These are phyloP conservation scores for Peromyscus leucopus DNA, from an alignment of 2,113 vertebrate species.

Conservation along the genomic window DNA sequence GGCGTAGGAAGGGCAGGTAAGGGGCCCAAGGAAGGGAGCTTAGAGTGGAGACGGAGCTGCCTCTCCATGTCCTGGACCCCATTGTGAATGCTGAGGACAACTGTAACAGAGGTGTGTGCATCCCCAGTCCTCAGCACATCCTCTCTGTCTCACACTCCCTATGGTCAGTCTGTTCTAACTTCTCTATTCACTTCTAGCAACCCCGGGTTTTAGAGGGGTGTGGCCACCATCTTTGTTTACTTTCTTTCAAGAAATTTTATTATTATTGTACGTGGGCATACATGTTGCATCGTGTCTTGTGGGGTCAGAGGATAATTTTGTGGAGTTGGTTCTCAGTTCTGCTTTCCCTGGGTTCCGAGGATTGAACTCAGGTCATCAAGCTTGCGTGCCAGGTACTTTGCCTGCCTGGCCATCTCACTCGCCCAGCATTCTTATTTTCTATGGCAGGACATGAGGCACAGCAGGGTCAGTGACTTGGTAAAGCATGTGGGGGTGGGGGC, in stretches of 20 bases:
- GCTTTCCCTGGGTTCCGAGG: background rate
- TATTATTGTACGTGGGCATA: background rate
- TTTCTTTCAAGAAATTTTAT: background rate
- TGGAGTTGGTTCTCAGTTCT: background rate
- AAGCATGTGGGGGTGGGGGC: background rate
- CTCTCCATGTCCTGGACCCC: too few relatives aligned
- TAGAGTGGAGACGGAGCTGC: background rate
- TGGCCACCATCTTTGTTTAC: background rate
- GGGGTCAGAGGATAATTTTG: background rate
- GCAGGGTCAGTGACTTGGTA: background rate
- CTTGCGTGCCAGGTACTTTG: background rate
- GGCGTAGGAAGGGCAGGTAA: background rate
- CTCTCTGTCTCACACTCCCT: background rate
- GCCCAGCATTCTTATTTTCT: background rate
- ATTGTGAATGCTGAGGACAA: fast-evolving
- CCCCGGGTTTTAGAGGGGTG: background rate
- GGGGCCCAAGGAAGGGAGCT: background rate
- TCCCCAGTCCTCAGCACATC: background rate
- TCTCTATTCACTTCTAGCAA: background rate
- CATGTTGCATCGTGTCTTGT: background rate
- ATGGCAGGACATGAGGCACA: background rate
- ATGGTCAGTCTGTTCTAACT: background rate
- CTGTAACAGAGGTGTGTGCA: background rate
- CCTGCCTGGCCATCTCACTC: background rate
- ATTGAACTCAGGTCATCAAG: background rate